These are phyloP conservation scores for Rhinatrema bivittatum DNA, from an alignment of 2,797 vertebrate species.

Conservation along the genomic window DNA sequence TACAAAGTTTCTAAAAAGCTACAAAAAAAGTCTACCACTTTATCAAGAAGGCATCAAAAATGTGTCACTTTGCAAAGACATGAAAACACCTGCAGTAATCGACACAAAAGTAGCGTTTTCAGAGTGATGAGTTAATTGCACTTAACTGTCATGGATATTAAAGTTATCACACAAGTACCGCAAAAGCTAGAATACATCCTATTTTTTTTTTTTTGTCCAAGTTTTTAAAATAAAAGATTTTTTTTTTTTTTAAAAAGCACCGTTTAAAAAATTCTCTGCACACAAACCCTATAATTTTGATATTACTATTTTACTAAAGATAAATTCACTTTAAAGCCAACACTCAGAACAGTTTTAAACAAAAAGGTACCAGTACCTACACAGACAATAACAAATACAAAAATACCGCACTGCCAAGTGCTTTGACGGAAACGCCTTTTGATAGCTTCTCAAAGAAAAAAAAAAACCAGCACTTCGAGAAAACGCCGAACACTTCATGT, in stretches of 20 bases:
- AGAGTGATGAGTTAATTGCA: slow-evolving; percentile 84
- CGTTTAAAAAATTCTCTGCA: slow-evolving; percentile 88
- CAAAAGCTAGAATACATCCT: slow-evolving; percentile 89
- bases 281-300: slow-evolving; percentile 86
- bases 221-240: too few species aligned
- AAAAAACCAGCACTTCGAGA: slow-evolving; percentile 57
- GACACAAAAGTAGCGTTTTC: slow-evolving; percentile 91
- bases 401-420: slow-evolving; percentile 88
- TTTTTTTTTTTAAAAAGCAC: slow-evolving; percentile 92
- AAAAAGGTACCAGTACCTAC: slow-evolving; percentile 97
- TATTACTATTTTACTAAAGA: slow-evolving; percentile 87
- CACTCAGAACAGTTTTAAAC: slow-evolving; percentile 84
- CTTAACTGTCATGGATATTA: slow-evolving; percentile 89
- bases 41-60: slow-evolving; percentile 98
- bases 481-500: slow-evolving; percentile 56
- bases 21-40: slow-evolving; percentile 99
- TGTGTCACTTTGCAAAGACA: slow-evolving; percentile 96
- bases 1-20: slow-evolving; percentile 99
- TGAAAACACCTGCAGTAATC: slow-evolving; percentile 92
- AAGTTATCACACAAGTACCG: slow-evolving; percentile 97
- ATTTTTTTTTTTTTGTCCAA: neutral
- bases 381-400: slow-evolving; percentile 78
- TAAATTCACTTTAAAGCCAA: slow-evolving; percentile 97
- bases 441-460: slow-evolving; percentile 57
- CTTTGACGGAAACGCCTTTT: slow-evolving; percentile 74